Evolutionary conservation across 2,113 vertebrate genomes (phyloP).

Genomic region (Natator depressus): DNA sequence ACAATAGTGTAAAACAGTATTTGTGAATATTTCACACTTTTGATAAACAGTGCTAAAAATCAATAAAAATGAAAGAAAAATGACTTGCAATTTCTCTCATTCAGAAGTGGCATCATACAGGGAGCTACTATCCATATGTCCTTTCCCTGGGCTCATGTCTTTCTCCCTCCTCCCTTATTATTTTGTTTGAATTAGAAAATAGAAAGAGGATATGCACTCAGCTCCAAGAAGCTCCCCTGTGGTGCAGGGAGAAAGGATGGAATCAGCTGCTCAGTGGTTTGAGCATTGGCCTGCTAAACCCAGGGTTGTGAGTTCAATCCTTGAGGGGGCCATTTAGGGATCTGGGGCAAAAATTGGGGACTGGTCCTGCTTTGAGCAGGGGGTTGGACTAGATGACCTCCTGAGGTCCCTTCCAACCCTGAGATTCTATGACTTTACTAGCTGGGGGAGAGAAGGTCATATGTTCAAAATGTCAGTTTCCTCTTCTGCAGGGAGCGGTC

Average conservation of each 20-base stretch:
- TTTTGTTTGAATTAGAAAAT: neutral
- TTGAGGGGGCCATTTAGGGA: too few relatives aligned
- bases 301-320: too few relatives aligned
- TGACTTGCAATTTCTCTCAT: neutral
- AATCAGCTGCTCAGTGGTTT: too few relatives aligned
- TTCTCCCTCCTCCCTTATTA: neutral
- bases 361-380: too few relatives aligned
- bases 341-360: too few relatives aligned
- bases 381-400: too few relatives aligned
- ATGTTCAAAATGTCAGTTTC: too few relatives aligned
- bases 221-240: neutral
- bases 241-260: too few relatives aligned
- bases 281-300: too few relatives aligned
- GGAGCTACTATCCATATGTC: neutral
- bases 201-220: neutral
- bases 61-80: neutral
- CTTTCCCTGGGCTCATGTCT: neutral
- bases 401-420: too few relatives aligned
- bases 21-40: neutral
- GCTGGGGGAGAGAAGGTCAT: too few relatives aligned
- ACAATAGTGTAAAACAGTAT: neutral
- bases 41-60: neutral
- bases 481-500: too few relatives aligned
- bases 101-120: neutral
- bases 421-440: neutral